Evolutionary conservation across 1,140 invertebrate genomes (phyloP), one percentile per base, ranked within the genome.

Genomic region (Proales similis): DNA sequence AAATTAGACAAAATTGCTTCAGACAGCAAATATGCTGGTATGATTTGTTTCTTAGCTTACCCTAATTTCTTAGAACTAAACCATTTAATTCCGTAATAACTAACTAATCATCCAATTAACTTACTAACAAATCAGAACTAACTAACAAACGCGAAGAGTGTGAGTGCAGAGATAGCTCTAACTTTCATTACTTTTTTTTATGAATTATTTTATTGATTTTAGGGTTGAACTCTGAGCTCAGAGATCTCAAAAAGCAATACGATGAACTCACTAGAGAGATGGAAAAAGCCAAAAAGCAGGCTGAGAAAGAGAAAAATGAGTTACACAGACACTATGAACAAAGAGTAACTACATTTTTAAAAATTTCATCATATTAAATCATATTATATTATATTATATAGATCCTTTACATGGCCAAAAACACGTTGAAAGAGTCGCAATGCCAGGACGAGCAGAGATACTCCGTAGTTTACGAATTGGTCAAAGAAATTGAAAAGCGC

Each of bases 21-120:
- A 36, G 38, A 57, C 17, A 57, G 51, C 45, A 57, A 57, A 12
- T 42, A n/a, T n/a, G n/a, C n/a, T n/a, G n/a, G n/a, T 51, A 48
- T 19, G 19, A 42, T 57, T 27, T 57, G 39, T 57, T 11, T 2
- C 22, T 26, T 24, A n/a, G 45, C 39, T 14, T 36, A 9, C 33
- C 14, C 9, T 36, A 9, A 36, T 9, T 27, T 42, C 45, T 42
- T 42, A 11, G 20, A 12, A 19, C 45, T 57, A n/a, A 39, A 27
- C 0, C 29, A 32, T 36, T 9, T 36, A 9, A 36, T 36, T 36
- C 14, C 14, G 14, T 36, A 36, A 36, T 36, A 36, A n/a, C n/a
- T n/a, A n/a, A n/a, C n/a, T n/a, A n/a, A n/a, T n/a, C n/a, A n/a
- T n/a, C n/a, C n/a, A n/a, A n/a, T n/a, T n/a, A n/a, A n/a, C n/a